Conservation (phyloP, 2,113 vertebrate species). For the Gambusia holbrooki region DNA sequence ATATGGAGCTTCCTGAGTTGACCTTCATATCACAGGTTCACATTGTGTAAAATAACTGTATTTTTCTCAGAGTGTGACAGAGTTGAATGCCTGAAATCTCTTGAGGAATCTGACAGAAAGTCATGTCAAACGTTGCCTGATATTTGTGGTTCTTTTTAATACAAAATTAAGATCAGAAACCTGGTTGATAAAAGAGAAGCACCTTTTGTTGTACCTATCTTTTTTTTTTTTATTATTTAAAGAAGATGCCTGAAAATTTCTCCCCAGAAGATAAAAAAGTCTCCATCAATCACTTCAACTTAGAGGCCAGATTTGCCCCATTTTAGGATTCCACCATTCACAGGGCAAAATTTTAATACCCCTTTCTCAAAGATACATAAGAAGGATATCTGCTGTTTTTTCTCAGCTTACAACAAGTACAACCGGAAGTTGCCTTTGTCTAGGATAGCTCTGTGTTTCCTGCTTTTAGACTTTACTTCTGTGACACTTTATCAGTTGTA, state of each 20-base stretch:
- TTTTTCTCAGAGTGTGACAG: background rate
- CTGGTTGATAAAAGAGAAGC: too few relatives aligned
- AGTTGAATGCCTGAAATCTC: background rate
- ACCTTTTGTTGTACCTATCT: too few relatives aligned
- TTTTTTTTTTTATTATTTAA: too few relatives aligned
- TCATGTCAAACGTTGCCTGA: background rate
- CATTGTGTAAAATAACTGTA: background rate
- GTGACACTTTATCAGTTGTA: background rate
- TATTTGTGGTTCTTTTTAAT: too few relatives aligned
- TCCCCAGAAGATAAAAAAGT: too few relatives aligned
- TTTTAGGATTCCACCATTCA: too few relatives aligned
- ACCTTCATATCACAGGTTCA: background rate
- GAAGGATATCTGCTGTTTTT: background rate
- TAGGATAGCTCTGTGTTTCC: conserved; percentile 21
- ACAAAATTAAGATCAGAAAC: too few relatives aligned
- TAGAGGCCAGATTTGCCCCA: too few relatives aligned
- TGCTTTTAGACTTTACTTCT: background rate
- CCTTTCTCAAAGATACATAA: background rate
- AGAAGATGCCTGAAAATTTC: too few relatives aligned
- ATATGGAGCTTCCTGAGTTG: background rate
- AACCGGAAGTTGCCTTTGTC: conserved; percentile 21
- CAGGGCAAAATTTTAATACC: too few relatives aligned
- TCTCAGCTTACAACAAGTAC: background rate
- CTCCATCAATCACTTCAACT: too few relatives aligned
- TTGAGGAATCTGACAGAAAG: background rate